Base-by-base conservation (phyloP, 1,140 invertebrate species). In the Holcopasites calliopsidis region DNA sequence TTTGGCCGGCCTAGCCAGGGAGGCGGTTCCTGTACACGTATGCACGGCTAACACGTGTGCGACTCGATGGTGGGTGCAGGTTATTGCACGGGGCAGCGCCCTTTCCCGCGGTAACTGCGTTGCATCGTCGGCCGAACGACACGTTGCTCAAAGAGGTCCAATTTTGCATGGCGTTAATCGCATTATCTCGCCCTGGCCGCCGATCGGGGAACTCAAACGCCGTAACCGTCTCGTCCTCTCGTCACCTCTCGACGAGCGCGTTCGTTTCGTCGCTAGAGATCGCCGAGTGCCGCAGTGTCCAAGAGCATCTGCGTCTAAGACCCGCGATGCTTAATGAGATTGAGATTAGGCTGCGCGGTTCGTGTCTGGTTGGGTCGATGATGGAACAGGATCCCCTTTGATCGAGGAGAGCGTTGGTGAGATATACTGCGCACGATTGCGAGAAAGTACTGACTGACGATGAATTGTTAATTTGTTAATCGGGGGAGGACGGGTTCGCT, bases 131-230 rank as follows among this genome's bases (percentile, higher is more conserved):
- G 64, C 80, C 77, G 83, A 86, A 87, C 82, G 84, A 85, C 80
- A 79, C 79, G 83, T 65, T 86, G 76, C 76, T 86, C 86, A 87
- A 87, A 86, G 85, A 87, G 86, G 74, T 84, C 78, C 85, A 88
- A 88, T 88, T 87, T 87, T 76, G 64, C 77, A 76, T 75, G 76
- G 86, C 85, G 85, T 84, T 85, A 87, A 88, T 86, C 81, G 57
- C 83, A 85, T 88, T 87, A 85, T 74, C 77, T 65, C 57, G 33
- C 44, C 65, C 49, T 68, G 42, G 52, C 50, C 38, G 52, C 74
- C 79, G 75, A 85, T 84, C 83, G 82, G 85, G n/a, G 82, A 85
- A 79, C 83, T 84, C 79, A 84, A 79, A 79, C 69, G 73, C 57
- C 72, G 49, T 28, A 23, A 16, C 64, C 71, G 49, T 62, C 68